A percentile compares a stretch with the other conserved stretches of the same genome.
Conservation (phyloP, 1,140 invertebrate species). For the Drosophila quadrilineata region DNA sequence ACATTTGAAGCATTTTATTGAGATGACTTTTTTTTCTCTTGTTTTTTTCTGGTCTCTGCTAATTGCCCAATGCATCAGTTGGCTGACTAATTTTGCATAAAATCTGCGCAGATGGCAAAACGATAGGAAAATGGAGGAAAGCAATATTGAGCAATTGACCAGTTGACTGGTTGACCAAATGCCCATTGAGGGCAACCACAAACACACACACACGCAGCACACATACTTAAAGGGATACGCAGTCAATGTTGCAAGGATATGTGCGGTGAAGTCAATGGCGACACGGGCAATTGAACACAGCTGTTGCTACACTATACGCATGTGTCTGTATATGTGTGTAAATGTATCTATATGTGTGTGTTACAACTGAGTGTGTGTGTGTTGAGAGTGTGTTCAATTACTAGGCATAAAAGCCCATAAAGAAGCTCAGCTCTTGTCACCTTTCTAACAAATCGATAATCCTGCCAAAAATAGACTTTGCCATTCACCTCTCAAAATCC, state of each 20-base stretch:
- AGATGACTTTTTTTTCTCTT: conserved; percentile 13
- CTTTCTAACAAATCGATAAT: conserved; percentile 56
- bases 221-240: neutral
- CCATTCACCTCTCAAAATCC: conserved; percentile 14
- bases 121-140: conserved; percentile 17
- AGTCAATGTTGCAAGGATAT: too few relatives aligned
- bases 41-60: conserved; percentile 41
- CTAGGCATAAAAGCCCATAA: conserved; percentile 27
- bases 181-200: conserved; percentile 35
- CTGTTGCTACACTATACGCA: conserved; percentile 38
- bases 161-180: conserved; percentile 34
- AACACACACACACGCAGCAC: conserved; percentile 26
- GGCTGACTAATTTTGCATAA: conserved; percentile 72
- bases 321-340: neutral
- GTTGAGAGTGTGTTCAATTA: conserved; percentile 47
- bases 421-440: conserved; percentile 20
- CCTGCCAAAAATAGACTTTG: conserved; percentile 43
- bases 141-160: conserved; percentile 31
- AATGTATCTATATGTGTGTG: neutral
- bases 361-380: too few relatives aligned
- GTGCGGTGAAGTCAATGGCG: conserved; percentile 61
- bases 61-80: conserved; percentile 55
- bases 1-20: conserved; percentile 32
- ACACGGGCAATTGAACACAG: conserved; percentile 70
- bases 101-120: conserved; percentile 49